Conservation (phyloP, 2,888 invertebrate genomes). For the Aelia acuminata region DNA sequence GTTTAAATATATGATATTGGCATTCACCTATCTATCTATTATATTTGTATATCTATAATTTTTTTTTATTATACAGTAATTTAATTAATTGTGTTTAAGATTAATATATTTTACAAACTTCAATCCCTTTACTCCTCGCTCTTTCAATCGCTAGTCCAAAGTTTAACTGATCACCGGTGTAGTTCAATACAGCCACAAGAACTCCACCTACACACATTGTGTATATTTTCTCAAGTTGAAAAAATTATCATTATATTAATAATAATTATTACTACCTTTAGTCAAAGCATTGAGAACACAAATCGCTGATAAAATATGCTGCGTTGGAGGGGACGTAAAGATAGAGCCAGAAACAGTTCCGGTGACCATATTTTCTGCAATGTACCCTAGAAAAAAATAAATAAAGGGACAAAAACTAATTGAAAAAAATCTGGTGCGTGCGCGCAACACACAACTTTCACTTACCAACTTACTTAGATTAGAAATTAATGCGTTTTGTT, state of each 20-base stretch:
- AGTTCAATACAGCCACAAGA: constrained; percentile 81
- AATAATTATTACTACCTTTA: constrained; percentile 71
- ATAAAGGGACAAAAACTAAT: too few relatives aligned
- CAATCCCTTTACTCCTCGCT: constrained; percentile 74
- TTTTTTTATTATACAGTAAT: too few relatives aligned
- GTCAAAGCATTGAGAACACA: constrained; percentile 74
- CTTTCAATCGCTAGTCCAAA: constrained; percentile 87
- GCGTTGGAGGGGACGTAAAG: constrained; percentile 84
- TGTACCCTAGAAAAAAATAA: constrained; percentile 74
- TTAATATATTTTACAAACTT: constrained; percentile 42
- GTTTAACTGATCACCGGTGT: constrained; percentile 84
- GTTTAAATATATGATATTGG: too few relatives aligned
- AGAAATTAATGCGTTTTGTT: too few relatives aligned
- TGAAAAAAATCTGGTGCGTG: too few relatives aligned
- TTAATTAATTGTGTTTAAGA: too few relatives aligned
- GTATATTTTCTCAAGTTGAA: background rate
- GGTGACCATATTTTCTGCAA: constrained; percentile 85
- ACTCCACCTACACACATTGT: constrained; percentile 73
- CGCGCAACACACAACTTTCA: too few relatives aligned
- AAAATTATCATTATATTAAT: background rate
- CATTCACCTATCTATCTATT: too few relatives aligned
- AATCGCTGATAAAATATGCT: constrained; percentile 78
- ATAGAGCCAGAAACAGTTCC: constrained; percentile 84
- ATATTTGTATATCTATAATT: too few relatives aligned
- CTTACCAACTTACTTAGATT: too few relatives aligned